Base-by-base conservation (phyloP, 2,888 invertebrate genomes). In the Poecilobothrus nobilitatus region DNA sequence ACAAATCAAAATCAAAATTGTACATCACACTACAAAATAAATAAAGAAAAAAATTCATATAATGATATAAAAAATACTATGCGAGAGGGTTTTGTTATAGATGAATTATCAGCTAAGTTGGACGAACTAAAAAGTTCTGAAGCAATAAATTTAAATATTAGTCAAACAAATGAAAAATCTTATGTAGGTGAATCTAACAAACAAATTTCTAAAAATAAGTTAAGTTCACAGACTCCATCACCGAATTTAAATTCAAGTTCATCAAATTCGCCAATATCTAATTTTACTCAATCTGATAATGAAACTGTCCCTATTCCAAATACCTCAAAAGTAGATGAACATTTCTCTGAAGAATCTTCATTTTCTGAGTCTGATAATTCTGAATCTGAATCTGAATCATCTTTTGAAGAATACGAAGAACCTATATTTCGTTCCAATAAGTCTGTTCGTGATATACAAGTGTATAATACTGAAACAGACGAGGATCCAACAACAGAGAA, bases 371-470 rank as follows among this genome's bases (percentile, higher is more conserved):
- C 27, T 1, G 69, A 68, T 21, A n/a, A 62, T 33, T n/a, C 6
- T 7, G 21, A 44, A 15, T 27, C 27, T 27, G 27, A 27, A 27
- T 27, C n/a, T n/a, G 44, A 63, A 75, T 34, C 71, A 73, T 64
- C 67, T 68, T 12, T 53, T 63, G 22, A 71, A 69, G 22, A 72
- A 71, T 34, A 20, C 63, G 34, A 64, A 71, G 9, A 67, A 61
- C 64, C 44, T n/a, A 78, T 78, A 1, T 73, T 86, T 18, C 80
- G 82, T 73, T 81, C 85, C 4, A 84, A 85, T 61, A 82, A 81
- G 72, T 86, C 86, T 0, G 86, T 86, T 1, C 81, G 83, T 22
- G 83, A 86, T 75, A 83, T 86, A 15, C 83, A 83, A 67, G 76
- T 84, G 27, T 86, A 80, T 69, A 78, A 78, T n/a, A 73, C 77